Base-by-base conservation (phyloP, 2,888 invertebrate species). In the Germaria angustata region DNA sequence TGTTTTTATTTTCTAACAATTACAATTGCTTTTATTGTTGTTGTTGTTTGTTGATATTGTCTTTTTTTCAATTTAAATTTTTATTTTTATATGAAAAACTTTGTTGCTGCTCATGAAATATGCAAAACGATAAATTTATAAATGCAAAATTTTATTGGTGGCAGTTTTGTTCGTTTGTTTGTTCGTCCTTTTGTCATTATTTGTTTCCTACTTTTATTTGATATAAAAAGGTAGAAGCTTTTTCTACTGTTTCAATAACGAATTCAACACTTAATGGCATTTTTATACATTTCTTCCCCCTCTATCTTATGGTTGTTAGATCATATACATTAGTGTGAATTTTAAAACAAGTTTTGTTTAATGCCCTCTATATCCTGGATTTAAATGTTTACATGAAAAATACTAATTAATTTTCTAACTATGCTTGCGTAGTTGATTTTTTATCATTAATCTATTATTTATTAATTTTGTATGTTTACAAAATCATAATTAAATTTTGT, bases 81-180 rank as follows among this genome's bases (percentile, higher is more conserved):
- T 61, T 80, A 65, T 73, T 65, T 79, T 69, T 66, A 61, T 75
- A 63, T 82, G 77, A 80, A 71, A 84, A 81, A 84, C 82, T 76
- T 81, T 81, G 77, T 77, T 72, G 53, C 46, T 77, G 81, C 55
- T 81, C 77, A 81, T 81, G 77, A 84, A 79, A 84, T 71, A 84
- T 80, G 82, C 85, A 86, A 87, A 87, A 86, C 85, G 85, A 85
- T 86, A 87, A 88, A 88, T 88, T 87, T 87, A 88, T 87, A 88
- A 87, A 88, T 88, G 88, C 88, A 88, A 88, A 88, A 88, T 87
- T 88, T 88, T 87, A 77, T 77, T 68, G 77, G 72, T 77, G 77
- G 81, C 77, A 72, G 41, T 77, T 77, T 72, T 85, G 86, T 86
- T 73, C 61, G 57, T 75, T 59, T 80, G 55, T 69, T 32, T 44